Evolutionary conservation across 2,113 vertebrate genomes (phyloP), one percentile per base, ranked within the genome.

Genomic region (Channa maculata): DNA sequence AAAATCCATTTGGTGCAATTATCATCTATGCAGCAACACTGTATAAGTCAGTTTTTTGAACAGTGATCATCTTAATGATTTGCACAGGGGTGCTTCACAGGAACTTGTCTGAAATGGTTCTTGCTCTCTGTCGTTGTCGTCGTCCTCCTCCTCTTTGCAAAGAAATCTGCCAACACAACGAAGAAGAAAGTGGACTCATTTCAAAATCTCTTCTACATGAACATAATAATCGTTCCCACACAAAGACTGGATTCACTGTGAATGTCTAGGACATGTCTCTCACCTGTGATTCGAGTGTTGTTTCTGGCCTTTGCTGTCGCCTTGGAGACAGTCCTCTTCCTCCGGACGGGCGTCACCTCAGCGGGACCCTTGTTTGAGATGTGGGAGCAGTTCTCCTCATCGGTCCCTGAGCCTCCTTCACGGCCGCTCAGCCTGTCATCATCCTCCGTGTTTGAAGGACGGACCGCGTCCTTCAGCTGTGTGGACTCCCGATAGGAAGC

Each of bases 231-330:
- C 0, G 4, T 1, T 14, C 4, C 44, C 11, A 0, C 8, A 41
- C 3, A 5, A 1, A 11, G 9, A 43, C 33, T 2, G n/a, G 3
- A 38, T 3, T 11, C 2, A 11, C 4, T 0, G 0, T 34, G 41
- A 6, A 8, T 8, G 7, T 39, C 5, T 0, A 0, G 4, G 37
- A n/a, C 13, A 33, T 8, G 0, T 2, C 52, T 0, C 66, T 77
- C 88, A 96, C 95, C 95, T 94, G 95, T 95, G 33, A 96, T 95
- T 13, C 82, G 91, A 12, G 88, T 66, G 55, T 88, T 72, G 39
- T 10, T 50, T 6, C 68, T 13, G 48, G 62, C 14, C 45, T 67
- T 85, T 43, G 37, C 11, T 7, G 49, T 48, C 0, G 7, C 53
- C 49, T 76, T 74, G 46, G 57, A 15, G 50, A 24, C 55, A 1